phyloP scores from a whole-genome alignment of 2,888 invertebrate genomes.

The Taphrorychus bicolor region DNA sequence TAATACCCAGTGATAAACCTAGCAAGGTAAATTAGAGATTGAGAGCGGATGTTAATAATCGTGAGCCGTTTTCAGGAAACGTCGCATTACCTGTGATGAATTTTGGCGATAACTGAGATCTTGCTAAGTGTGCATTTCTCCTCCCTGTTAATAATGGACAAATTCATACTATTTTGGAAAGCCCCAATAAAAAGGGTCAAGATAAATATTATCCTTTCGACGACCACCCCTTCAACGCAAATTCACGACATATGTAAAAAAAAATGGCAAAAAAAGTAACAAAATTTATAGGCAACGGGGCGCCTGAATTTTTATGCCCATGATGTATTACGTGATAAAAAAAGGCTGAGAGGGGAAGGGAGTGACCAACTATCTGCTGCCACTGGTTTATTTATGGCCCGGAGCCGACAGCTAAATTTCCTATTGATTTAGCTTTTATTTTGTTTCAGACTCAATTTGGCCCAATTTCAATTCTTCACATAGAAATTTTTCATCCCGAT shows the following conservation, averaged over 20 bases:
- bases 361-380: background rate
- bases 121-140: too few relatives aligned
- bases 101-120: background rate
- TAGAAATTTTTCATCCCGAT: background rate
- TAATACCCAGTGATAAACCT: conserved; percentile 16
- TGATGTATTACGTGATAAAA: conserved; percentile 3
- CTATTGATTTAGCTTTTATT: conserved; percentile 7
- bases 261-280: background rate
- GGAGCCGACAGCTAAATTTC: conserved; percentile 3
- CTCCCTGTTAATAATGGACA: too few relatives aligned
- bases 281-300: conserved; percentile 1
- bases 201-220: too few relatives aligned
- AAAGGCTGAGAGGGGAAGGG: background rate
- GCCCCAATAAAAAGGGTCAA: background rate
- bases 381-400: conserved; percentile 1
- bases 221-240: background rate
- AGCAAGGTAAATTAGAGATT: conserved; percentile 17
- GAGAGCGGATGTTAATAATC: conserved; percentile 4
- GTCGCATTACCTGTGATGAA: background rate
- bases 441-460: conserved; percentile 1
- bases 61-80: background rate
- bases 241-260: background rate
- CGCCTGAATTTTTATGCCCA: background rate
- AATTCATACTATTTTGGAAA: too few relatives aligned
- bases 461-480: background rate